Evolutionary conservation across 2,888 invertebrate genomes (phyloP), one percentile per base, ranked within the genome.

Genomic region (Acrocyrtus sp.): DNA sequence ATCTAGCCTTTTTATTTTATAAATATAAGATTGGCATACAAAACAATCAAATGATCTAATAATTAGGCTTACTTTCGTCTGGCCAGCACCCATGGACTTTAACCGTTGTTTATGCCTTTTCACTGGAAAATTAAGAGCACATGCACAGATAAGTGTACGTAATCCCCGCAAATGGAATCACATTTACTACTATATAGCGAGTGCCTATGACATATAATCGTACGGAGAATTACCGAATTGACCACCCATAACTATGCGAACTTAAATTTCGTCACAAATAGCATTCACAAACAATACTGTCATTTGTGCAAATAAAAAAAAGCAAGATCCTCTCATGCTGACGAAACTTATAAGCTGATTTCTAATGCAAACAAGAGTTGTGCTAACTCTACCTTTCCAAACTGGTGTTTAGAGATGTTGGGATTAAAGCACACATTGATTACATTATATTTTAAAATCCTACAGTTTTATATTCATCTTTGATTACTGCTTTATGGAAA

Each of bases 51-150:
- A 51, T 51, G 24, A 50, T 27, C 3, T 17, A 53, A 27, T 53
- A 27, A 4, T 29, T 47, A 47, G 8, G 8, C 21, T 19, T 62
- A 76, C 76, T 41, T 76, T 76, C 45, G 62, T 63, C 39, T 76
- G 69, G 1, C 76, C 76, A 26, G 76, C 69, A 56, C 76, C 76
- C 76, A 76, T 76, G 53, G 62, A 56, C 61, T 45, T 34, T 65
- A 17, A 34, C 21, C 43, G 26, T n/a, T n/a, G n/a, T 26, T 39
- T 27, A 19, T 29, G 48, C 26, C 17, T 21, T 22, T 47, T 58
- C 66, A 66, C 72, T 66, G 34, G 6, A 69, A 69, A 45, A 47
- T 19, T 17, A 51, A 68, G 41, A 24, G 21, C 43, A 29, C 1
- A 17, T 47, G n/a, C 17, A n/a, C n/a, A n/a, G n/a, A n/a, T n/a